Evolutionary conservation across 2,113 vertebrate species (phyloP), one percentile per base, ranked within the genome.

Genomic region (Rhombomys opimus): DNA sequence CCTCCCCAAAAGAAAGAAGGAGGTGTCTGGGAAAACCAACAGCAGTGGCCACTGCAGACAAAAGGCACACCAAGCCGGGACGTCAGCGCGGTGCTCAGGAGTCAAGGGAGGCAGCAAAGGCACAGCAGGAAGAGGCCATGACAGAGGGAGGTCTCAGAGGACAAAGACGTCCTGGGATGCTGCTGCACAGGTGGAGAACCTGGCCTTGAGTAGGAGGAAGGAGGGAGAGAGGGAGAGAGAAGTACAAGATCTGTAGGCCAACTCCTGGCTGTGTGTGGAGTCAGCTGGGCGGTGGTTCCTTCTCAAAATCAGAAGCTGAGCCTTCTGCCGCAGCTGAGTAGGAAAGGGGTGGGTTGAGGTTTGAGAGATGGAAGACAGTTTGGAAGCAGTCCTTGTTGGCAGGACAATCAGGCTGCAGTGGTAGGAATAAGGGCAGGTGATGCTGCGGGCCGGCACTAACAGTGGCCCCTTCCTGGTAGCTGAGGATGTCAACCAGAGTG

Each of bases 401-500:
- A 12, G 46, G 38, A 25, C 22, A 84, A 14, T 20, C 0, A 12
- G 22, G 27, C 2, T 9, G 41, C 35, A 5, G 14, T 15, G 22
- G 13, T 65, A 38, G 8, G 35, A 70, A 70, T n/a, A 85, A 57
- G 32, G 5, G 1, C n/a, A 0, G 12, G 75, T 41, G 27, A 59
- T 7, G 50, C 2, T 1, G 65, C 27, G 11, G 46, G 23, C 50
- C 67, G 0, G 0, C 6, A 46, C 3, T 0, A 32, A 2, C 6
- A 4, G 38, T 25, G 0, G 15, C 25, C 32, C 20, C 7, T 0
- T 50, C 72, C 6, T 38, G 50, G 23, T 7, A 67, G 14, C 87
- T 25, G 17, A 59, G 70, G 72, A 22, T 32, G 27, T 25, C 18
- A 0, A 12, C 10, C 17, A 38, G 30, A 14, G 2, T 1, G 2